These are phyloP conservation scores for Cromileptes altivelis DNA, from an alignment of 2,113 vertebrate species.

Conservation along the genomic window DNA sequence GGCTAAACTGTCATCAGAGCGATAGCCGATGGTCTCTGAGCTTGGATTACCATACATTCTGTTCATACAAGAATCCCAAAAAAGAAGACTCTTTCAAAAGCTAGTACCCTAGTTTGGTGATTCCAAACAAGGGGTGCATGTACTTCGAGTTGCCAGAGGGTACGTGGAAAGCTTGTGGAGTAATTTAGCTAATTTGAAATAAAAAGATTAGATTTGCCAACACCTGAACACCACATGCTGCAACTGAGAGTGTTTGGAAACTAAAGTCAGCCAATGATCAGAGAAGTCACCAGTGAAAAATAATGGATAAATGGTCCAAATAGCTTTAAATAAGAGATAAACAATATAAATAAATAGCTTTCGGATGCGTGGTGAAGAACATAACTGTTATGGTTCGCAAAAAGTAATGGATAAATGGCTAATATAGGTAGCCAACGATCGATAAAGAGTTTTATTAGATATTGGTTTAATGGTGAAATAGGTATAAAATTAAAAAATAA, in stretches of 20 bases:
- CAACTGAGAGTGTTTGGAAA: not conserved
- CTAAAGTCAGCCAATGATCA: too few relatives aligned
- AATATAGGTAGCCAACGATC: not conserved
- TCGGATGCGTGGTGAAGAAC: not conserved
- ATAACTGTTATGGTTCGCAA: not conserved
- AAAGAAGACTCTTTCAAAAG: not conserved
- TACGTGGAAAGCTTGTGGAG: not conserved
- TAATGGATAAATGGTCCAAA: not conserved
- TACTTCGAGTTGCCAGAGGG: not conserved
- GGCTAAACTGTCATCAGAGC: too few relatives aligned
- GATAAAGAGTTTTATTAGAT: not conserved
- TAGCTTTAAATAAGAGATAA: not conserved
- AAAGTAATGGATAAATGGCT: not conserved
- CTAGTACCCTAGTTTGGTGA: not conserved
- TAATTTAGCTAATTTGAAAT: not conserved
- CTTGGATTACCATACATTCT: too few relatives aligned
- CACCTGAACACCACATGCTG: not conserved
- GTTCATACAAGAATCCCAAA: not conserved
- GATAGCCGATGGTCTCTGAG: too few relatives aligned
- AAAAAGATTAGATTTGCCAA: too few relatives aligned
- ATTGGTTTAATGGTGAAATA: too few relatives aligned
- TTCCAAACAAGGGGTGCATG: not conserved
- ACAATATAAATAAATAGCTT: not conserved
- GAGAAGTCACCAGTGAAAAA: not conserved
- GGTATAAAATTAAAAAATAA: too few relatives aligned